phyloP scores from a whole-genome alignment of 2,113 vertebrate genomes.

The Corythoichthys intestinalis region DNA sequence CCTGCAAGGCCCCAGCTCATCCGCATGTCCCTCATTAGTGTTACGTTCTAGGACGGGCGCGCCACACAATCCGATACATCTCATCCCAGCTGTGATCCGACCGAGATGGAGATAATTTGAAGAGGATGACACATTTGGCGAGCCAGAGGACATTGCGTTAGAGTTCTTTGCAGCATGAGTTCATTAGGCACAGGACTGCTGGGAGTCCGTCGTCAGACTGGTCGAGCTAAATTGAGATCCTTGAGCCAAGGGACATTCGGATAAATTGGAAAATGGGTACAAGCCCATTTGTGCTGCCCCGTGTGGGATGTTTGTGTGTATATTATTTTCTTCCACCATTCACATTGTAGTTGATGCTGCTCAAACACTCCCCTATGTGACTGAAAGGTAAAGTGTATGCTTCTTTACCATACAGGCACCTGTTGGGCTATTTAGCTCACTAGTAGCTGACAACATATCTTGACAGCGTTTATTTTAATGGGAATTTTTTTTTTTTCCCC shows the following conservation, averaged over 20 bases:
- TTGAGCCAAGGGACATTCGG: constrained; percentile 24
- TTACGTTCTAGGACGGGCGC: constrained; percentile 40
- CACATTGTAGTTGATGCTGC: not conserved
- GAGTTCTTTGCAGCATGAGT: constrained; percentile 40
- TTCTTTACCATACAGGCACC: not conserved
- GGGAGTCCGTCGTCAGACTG: constrained; percentile 30
- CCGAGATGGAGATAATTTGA: constrained; percentile 45
- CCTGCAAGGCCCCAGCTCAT: constrained; percentile 43
- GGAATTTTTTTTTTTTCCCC: too few species aligned
- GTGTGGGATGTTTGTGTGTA: constrained; percentile 13
- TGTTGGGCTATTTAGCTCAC: not conserved
- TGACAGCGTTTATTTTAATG: constrained; percentile 1
- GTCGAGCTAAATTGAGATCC: constrained; percentile 40
- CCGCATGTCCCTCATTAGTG: constrained; percentile 58
- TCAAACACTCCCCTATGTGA: not conserved
- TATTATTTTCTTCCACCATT: not conserved
- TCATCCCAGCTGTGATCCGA: constrained; percentile 53
- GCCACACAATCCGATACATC: constrained; percentile 45
- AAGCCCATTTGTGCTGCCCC: constrained; percentile 8
- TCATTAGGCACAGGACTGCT: constrained; percentile 53
- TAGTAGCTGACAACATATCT: constrained; percentile 1
- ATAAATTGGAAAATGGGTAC: constrained; percentile 23
- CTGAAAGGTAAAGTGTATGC: constrained; percentile 2
- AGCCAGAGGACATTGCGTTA: constrained; percentile 43
- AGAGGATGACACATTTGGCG: constrained; percentile 48